Base-by-base conservation (phyloP, 2,888 invertebrate genomes). In the Sminthurides aquaticus region DNA sequence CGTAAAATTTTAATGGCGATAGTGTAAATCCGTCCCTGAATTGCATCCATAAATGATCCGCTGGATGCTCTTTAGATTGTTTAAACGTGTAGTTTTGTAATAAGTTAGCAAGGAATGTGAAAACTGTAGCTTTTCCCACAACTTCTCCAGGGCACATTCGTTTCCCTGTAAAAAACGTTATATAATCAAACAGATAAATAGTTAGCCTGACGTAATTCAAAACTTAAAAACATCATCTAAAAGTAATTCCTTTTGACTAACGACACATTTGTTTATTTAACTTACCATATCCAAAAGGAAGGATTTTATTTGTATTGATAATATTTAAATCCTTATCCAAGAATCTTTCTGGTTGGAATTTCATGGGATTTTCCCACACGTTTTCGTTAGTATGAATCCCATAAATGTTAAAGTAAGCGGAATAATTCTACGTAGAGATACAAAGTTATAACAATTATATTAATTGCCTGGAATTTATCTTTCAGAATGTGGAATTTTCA, bases 201-300 rank as follows among this genome's bases (percentile, higher is more conserved):
- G 11, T 43, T 11, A 43, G 8, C 15, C 43, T 15, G 18, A 43
- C 15, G 43, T 15, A 43, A 43, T 15, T 15, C 43, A 43, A 43
- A 43, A 11, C 15, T 43, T 15, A 43, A 49, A 49, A 49, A n/a
- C n/a, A n/a, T n/a, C n/a, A n/a, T n/a, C n/a, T n/a, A n/a, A n/a
- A n/a, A n/a, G n/a, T n/a, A n/a, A 43, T 18, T 43, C 18, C 18
- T 43, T 18, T 43, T 11, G 18, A 43, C 8, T 8, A 43, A 43
- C 43, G 43, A 43, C 8, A n/a, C n/a, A n/a, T n/a, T n/a, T n/a
- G n/a, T n/a, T n/a, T n/a, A 49, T 20, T 49, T 20, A 3, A 25
- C 55, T 8, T 25, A 55, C 55, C 55, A 55, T 8, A 25, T 25
- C 55, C 55, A 55, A 55, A 55, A 2, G 55, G 25, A 2, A 55